Base-by-base conservation (phyloP, 2,888 invertebrate genomes). In the Cecidostiba fungosa region DNA sequence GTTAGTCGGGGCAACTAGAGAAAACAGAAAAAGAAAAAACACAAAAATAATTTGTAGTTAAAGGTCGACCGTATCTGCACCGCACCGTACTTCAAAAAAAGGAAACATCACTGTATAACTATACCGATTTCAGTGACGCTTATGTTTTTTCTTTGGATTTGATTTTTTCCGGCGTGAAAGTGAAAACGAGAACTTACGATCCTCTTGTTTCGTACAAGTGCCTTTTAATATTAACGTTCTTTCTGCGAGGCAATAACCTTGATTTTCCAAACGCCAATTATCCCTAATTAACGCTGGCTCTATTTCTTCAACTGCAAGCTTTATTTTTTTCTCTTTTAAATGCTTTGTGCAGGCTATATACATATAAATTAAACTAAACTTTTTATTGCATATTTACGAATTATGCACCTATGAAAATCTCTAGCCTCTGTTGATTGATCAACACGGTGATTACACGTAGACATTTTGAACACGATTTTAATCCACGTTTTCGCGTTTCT, bases 201-300 rank as follows among this genome's bases (percentile, higher is more conserved):
- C 85, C 77, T 87, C 87, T 85, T 88, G 88, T 92, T 92, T 92
- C 91, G 91, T 92, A 92, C 91, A 92, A 93, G 92, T 93, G 93
- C 92, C 93, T 93, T 93, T 92, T 90, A 89, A 91, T 89, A 88
- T 90, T 90, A 90, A 91, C 89, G 89, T 89, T 90, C 88, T 90
- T 90, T 89, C 88, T 90, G 89, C 88, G 85, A 87, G 89, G 89
- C 82, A 89, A 88, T 86, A 89, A 88, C 88, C 86, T 87, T 88
- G 77, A 86, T 77, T 84, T 84, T 86, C 85, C 81, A 59, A 72
- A 76, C 66, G 78, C 84, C 78, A 80, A 73, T 84, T 84, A 74
- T 62, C 59, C 78, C 39, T 83, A 47, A 86, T 84, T 86, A 87
- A 87, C 79, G 86, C 87, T 88, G 70, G 82, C 87, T 86, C 76